A percentile compares a stretch with the other conserved stretches of the same genome.
Conservation (phyloP, 1,140 invertebrate species). For the Trichogramma pretiosum region DNA sequence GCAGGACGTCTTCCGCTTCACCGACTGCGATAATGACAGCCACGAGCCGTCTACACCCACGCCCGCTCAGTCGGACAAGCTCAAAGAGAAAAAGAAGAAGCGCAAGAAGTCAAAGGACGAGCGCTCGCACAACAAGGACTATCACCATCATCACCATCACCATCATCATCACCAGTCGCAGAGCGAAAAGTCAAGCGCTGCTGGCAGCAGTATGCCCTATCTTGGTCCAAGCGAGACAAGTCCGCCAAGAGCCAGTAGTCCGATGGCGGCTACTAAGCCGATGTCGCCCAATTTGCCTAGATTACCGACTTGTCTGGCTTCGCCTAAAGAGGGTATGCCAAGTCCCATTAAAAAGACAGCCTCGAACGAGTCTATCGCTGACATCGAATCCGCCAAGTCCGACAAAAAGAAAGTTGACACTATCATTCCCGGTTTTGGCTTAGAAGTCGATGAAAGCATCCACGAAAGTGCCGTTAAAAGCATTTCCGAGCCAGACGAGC, state of each 20-base stretch:
- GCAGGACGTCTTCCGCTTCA: conserved; percentile 51
- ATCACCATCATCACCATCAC: conserved; percentile 55
- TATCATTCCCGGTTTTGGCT: conserved; percentile 62
- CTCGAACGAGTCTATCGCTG: conserved; percentile 10
- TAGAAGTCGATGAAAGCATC: conserved; percentile 59
- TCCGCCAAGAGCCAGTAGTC: conserved; percentile 40
- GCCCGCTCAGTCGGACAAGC: conserved; percentile 40
- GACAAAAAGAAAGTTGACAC: conserved; percentile 51
- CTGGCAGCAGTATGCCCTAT: conserved; percentile 32
- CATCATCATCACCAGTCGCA: conserved; percentile 41
- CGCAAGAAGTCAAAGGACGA: conserved; percentile 74
- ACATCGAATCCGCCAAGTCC: conserved; percentile 28
- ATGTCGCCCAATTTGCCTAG: no score
- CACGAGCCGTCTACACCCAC: conserved; percentile 37
- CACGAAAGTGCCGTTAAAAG: conserved; percentile 73
- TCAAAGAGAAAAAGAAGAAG: conserved; percentile 72
- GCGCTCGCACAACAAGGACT: conserved; percentile 57
- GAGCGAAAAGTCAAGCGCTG: conserved; percentile 12
- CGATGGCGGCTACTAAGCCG: conserved; percentile 30
- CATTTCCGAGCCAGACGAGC: conserved; percentile 54
- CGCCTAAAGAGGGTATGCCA: conserved; percentile 43
- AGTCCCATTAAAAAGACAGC: conserved; percentile 50
- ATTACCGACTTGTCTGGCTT: conserved; percentile 38
- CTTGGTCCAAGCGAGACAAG: conserved; percentile 36
- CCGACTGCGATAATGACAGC: conserved; percentile 55